phyloP scores from a whole-genome alignment of 2,113 vertebrate genomes.

The Marmota monax region DNA sequence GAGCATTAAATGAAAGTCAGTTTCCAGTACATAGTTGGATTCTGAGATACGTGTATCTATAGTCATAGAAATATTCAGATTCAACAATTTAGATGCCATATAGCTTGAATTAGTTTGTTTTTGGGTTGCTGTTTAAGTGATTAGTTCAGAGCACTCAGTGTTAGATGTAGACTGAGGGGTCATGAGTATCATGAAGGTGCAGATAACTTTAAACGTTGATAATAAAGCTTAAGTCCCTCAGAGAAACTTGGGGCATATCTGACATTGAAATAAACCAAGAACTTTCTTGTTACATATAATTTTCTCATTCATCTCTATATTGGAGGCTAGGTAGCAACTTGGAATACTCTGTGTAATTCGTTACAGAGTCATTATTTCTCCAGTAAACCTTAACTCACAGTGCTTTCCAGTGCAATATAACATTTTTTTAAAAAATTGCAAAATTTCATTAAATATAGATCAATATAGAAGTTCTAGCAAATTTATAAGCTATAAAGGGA shows the following conservation, averaged over 20 bases:
- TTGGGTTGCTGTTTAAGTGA: neutral
- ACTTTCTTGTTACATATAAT: neutral
- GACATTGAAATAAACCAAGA: neutral
- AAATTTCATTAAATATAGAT: conserved; percentile 21
- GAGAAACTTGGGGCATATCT: neutral
- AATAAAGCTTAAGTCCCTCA: neutral
- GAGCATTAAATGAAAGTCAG: neutral
- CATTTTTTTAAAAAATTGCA: neutral
- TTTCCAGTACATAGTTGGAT: neutral
- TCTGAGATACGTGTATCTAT: neutral
- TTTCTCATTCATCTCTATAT: neutral
- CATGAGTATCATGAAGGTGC: neutral
- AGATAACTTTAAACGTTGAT: neutral
- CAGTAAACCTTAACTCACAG: conserved; percentile 25
- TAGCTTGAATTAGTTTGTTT: conserved; percentile 30
- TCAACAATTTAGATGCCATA: neutral
- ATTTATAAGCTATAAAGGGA: neutral
- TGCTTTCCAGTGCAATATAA: conserved; percentile 2
- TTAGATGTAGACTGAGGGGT: neutral
- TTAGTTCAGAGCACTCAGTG: neutral
- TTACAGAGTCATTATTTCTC: neutral
- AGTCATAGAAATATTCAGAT: conserved; percentile 15
- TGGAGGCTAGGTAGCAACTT: neutral
- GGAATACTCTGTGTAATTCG: neutral
- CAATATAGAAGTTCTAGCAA: neutral